Evolutionary conservation across 1,140 invertebrate species (phyloP).

Genomic region (Maconellicoccus hirsutus): DNA sequence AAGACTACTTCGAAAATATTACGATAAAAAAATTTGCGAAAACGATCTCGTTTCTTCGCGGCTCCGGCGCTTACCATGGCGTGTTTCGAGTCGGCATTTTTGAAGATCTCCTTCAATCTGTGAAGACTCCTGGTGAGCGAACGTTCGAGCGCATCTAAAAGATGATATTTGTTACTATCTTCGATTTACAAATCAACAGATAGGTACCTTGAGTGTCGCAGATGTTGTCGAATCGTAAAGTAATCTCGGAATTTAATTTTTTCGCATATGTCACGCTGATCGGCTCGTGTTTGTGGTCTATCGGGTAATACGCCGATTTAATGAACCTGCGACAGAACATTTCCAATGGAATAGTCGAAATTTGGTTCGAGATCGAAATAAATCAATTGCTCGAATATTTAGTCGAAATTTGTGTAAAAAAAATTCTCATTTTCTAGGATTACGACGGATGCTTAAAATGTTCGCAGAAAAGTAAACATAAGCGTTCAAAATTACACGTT

Average conservation of each 20-base stretch:
- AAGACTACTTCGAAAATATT: not conserved
- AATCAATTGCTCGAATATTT: too few species aligned
- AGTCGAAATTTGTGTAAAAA: too few species aligned
- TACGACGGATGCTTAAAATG: too few species aligned
- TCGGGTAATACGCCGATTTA: not conserved
- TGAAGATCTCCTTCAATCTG: not conserved
- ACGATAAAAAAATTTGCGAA: not conserved
- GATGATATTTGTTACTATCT: too few species aligned
- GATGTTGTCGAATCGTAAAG: not conserved
- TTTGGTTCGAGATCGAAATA: not conserved
- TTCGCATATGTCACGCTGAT: not conserved
- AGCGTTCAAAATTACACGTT: too few species aligned
- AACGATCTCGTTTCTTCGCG: not conserved
- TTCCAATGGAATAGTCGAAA: not conserved
- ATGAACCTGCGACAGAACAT: not conserved
- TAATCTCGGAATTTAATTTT: not conserved
- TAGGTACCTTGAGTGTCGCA: too few species aligned
- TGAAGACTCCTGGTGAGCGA: not conserved
- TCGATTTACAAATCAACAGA: too few species aligned
- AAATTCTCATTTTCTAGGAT: too few species aligned
- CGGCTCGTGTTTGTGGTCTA: constrained; percentile 14
- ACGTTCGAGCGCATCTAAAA: not conserved
- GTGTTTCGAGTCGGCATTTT: not conserved
- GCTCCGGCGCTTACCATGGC: not conserved
- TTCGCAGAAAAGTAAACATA: too few species aligned